phyloP scores from a whole-genome alignment of 2,888 invertebrate species.

The Ennomos erosarius region DNA sequence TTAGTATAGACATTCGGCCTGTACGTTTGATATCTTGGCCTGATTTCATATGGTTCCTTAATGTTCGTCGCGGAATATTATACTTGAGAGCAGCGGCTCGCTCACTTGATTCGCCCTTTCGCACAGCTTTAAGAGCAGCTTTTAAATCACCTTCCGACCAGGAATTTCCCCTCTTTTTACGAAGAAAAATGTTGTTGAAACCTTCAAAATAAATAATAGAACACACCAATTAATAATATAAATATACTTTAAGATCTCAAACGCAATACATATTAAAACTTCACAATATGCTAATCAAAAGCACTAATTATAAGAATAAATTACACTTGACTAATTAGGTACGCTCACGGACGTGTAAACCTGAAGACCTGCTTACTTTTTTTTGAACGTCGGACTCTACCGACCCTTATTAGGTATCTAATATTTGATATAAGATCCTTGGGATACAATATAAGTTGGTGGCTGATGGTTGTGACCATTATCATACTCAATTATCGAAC shows the following conservation, averaged over 20 bases:
- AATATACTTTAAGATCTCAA: too few relatives aligned
- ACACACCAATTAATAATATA: too few relatives aligned
- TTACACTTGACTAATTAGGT: too few relatives aligned
- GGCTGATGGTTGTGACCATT: conserved; percentile 23
- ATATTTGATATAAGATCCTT: conserved; percentile 7
- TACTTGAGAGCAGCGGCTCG: conserved; percentile 16
- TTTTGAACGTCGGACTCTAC: too few relatives aligned
- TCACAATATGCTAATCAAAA: too few relatives aligned
- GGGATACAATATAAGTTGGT: conserved; percentile 3
- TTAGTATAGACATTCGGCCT: conserved; percentile 4
- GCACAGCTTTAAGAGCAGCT: conserved; percentile 17
- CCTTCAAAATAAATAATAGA: too few relatives aligned
- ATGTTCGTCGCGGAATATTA: conserved; percentile 20
- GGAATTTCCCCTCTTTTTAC: conserved; percentile 6
- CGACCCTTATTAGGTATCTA: not conserved
- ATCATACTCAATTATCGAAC: conserved; percentile 34
- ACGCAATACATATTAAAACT: too few relatives aligned
- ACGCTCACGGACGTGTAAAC: too few relatives aligned
- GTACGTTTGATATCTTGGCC: conserved; percentile 6
- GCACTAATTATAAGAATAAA: too few relatives aligned
- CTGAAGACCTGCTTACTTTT: too few relatives aligned
- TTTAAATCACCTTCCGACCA: conserved; percentile 15
- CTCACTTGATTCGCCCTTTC: conserved; percentile 4
- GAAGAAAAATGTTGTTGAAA: too few relatives aligned
- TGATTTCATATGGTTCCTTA: conserved; percentile 22